These are phyloP conservation scores for Tenthredo distinguenda DNA, from an alignment of 2,888 invertebrate genomes.

Conservation along the genomic window DNA sequence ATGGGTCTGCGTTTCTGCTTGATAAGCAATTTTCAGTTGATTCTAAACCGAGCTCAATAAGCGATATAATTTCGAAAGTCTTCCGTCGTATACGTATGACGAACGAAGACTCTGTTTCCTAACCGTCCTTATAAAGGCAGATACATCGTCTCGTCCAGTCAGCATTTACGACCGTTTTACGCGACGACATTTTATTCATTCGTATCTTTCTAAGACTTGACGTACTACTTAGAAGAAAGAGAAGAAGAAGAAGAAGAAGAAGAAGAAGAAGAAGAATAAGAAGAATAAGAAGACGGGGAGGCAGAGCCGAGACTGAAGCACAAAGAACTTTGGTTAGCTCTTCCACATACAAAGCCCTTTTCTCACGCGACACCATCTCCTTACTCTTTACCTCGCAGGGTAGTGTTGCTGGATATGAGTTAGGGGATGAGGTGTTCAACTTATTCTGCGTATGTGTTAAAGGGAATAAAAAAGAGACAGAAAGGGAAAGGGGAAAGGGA, in stretches of 20 bases:
- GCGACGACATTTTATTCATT: conserved; percentile 9
- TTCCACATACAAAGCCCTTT: conserved; percentile 35
- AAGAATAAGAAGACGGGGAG: neutral
- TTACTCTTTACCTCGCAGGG: conserved; percentile 9
- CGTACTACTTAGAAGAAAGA: neutral
- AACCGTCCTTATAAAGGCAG: neutral
- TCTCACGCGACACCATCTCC: conserved; percentile 47
- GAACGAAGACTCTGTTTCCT: neutral
- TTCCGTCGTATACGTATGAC: neutral
- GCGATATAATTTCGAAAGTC: conserved; percentile 1
- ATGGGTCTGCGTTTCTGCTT: neutral
- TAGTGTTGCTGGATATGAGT: neutral
- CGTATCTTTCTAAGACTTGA: neutral
- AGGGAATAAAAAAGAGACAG: neutral
- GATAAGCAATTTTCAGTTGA: neutral
- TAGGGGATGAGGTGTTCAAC: conserved; percentile 21
- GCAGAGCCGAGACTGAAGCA: neutral
- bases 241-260: neutral
- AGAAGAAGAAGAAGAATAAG: neutral
- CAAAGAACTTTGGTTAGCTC: conserved; percentile 41
- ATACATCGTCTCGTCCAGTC: conserved; percentile 8
- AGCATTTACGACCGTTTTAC: conserved; percentile 27
- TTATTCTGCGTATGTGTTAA: conserved; percentile 2
- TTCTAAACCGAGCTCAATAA: conserved; percentile 3
- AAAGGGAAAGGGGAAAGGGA: neutral